These are phyloP conservation scores for Drosophila malerkotliana DNA, from an alignment of 1,140 invertebrate genomes.

Conservation along the genomic window DNA sequence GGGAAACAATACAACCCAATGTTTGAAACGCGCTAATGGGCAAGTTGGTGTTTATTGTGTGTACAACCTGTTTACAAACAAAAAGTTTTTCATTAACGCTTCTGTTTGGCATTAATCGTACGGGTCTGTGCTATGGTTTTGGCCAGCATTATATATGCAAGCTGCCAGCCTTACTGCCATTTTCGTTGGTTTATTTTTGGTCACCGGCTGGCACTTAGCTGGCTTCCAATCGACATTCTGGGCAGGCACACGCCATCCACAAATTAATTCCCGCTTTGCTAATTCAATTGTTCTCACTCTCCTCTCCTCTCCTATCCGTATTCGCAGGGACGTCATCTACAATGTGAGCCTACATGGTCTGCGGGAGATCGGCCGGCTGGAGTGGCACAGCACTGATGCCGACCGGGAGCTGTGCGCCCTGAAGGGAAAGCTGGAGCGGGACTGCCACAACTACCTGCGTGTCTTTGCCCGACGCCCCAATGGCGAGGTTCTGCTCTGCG, in stretches of 20 bases:
- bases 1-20: neutral
- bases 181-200: conserved; percentile 29
- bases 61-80: conserved; percentile 26
- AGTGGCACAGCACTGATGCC: conserved; percentile 92
- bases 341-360: conserved; percentile 91
- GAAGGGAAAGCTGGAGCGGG: conserved; percentile 93
- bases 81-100: conserved; percentile 11
- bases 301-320: neutral
- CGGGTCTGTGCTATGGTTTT: conserved; percentile 14
- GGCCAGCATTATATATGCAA: neutral
- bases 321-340: conserved; percentile 89
- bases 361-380: conserved; percentile 88
- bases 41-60: conserved; percentile 22
- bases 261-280: conserved; percentile 63
- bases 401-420: conserved; percentile 93
- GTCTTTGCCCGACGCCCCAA: conserved; percentile 89
- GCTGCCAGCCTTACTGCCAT: neutral
- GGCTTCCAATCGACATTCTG: conserved; percentile 54
- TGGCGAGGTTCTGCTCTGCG: conserved; percentile 94
- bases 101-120: conserved; percentile 10
- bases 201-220: conserved; percentile 35
- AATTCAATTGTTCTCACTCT: conserved; percentile 84
- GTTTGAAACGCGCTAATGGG: conserved; percentile 2
- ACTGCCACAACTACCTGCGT: conserved; percentile 98
- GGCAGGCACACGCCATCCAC: conserved; percentile 63